Evolutionary conservation across 2,113 vertebrate genomes (phyloP), one percentile per base, ranked within the genome.

Genomic region (Vanacampus margaritifer): DNA sequence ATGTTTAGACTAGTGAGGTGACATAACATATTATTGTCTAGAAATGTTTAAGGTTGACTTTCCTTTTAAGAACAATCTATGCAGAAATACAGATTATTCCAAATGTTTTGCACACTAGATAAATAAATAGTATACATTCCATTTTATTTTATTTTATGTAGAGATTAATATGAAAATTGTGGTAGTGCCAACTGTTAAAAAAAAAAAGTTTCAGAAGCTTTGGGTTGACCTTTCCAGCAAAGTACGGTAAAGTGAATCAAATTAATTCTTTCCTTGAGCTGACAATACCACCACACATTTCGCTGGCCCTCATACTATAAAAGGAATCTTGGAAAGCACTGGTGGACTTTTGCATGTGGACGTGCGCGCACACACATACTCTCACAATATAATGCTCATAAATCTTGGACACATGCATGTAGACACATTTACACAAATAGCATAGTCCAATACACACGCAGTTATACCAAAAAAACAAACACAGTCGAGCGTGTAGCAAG

Each of bases 401-500:
- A 61, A 62, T 17, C 37, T 16, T 62, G n/a, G 4, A 13, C 26
- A 64, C 43, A 48, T 48, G 13, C n/a, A 63, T 51, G 37, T 28
- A 19, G 16, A 43, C 60, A 5, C 48, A 54, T 39, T 26, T 45
- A 58, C 32, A 36, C 51, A 71, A 62, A 62, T 62, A 62, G 23
- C 13, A 17, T 24, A 39, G 26, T 43, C n/a, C 23, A 43, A 62
- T 62, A 54, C 43, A 16, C 43, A 17, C n/a, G 59, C 66, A 70
- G 63, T 59, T 68, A 19, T 10, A 50, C 32, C 63, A 43, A 74
- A 43, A 71, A 59, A 59, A 72, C 64, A 63, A 69, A 64, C 72
- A 73, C 14, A 75, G 59, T 46, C 53, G 66, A 79, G 76, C 72
- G 72, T 82, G 80, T 83, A 63, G 83, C 69, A 71, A 57, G 78